These are phyloP conservation scores for Hemichromis elongatus DNA, from an alignment of 2,113 vertebrate genomes.

Conservation along the genomic window DNA sequence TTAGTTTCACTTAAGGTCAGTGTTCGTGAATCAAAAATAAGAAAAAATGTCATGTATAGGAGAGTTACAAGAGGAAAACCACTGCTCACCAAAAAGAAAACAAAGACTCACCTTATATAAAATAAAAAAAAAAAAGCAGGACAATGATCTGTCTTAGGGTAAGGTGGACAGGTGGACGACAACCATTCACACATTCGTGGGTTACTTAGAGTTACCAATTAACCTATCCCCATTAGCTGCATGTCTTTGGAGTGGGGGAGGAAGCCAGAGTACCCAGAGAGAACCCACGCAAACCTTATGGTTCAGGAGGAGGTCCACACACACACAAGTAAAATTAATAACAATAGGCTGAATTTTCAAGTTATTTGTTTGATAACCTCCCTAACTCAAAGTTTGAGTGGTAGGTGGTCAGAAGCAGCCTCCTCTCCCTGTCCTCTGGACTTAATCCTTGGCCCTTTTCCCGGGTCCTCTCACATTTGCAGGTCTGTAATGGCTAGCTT, in stretches of 20 bases:
- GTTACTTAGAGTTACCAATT: not conserved
- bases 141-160: not conserved
- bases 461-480: constrained; percentile 44
- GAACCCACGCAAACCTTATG: not conserved
- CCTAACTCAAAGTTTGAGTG: not conserved
- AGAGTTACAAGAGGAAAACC: not conserved
- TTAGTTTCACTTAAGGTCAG: not conserved
- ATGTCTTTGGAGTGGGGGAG: not conserved
- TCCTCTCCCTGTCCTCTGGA: constrained; percentile 60
- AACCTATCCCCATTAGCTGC: not conserved
- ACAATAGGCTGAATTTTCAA: not conserved
- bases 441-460: constrained; percentile 55
- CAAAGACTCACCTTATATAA: too few species aligned
- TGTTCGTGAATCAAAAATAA: not conserved
- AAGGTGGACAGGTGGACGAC: not conserved
- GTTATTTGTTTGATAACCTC: not conserved
- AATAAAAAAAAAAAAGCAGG: not conserved
- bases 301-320: not conserved
- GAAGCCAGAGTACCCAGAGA: not conserved
- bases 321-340: not conserved
- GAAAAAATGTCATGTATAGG: fast-evolving
- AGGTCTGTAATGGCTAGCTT: constrained; percentile 25
- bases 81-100: not conserved
- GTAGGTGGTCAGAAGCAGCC: constrained; percentile 16
- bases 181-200: not conserved